Base-by-base conservation (phyloP, 2,797 vertebrate genomes). In the Epinephelus awoara region DNA sequence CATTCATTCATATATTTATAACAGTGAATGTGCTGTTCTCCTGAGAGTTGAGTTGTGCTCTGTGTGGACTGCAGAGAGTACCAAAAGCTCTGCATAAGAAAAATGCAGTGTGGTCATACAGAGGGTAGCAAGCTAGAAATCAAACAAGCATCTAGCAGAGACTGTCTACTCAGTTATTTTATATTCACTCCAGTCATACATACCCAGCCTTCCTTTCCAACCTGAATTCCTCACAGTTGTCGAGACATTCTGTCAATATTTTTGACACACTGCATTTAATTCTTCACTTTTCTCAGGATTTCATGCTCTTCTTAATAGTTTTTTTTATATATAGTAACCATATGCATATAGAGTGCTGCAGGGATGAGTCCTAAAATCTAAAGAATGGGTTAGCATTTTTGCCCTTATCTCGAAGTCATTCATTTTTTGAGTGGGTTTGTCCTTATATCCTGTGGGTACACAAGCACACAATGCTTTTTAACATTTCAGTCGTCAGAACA, bases 1-100 rank as follows among this genome's bases (percentile, higher is more conserved):
- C 11, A 46, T 65, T 68, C 0, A 51, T 76, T 62, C 40, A 40
- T 71, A 44, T 58, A 64, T 59, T 51, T 34, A 52, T 50, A 44
- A 2, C 7, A 25, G 19, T 74, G 50, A 54, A 12, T 40, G 12
- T 21, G 19, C 25, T 62, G 15, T 61, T 29, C 19, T 47, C 6
- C 12, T 47, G 34, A 61, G 59, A 51, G 27, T 51, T 51, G 46
- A 58, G 29, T 21, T 51, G 19, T 67, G 27, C 18, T 79, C 18
- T 67, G n/a, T 51, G 38, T 27, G 21, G 9, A 59, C 15, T 63
- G n/a, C 54, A 72, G 34, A 67, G 14, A 47, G 4, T 19, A 42
- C 4, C 9, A 62, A 6, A 49, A 44, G 4, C 4, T 10, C 0
- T 47, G 18, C n/a, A 29, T 34, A 13, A 29, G 23, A 1, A 12